Percentiles rank a stretch among this genome's conserved stretches.
phyloP scores from a whole-genome alignment of 2,797 vertebrate genomes.

The Potorous gilbertii region DNA sequence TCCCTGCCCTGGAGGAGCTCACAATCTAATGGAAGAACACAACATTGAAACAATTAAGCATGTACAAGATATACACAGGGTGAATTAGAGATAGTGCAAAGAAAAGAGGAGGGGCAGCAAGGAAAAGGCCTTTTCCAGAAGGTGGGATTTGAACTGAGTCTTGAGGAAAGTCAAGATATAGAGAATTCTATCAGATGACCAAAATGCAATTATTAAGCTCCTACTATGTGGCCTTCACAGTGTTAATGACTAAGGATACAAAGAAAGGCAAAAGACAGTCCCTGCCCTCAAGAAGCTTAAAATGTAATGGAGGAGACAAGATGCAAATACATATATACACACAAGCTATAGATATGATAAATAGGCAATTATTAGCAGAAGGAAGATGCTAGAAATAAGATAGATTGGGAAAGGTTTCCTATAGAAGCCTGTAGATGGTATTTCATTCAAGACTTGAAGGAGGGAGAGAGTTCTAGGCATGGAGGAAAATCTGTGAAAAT shows the following conservation, averaged over 20 bases:
- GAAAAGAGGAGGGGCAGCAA: not conserved
- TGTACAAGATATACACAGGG: not conserved
- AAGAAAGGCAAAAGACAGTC: not conserved
- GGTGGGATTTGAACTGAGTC: not conserved
- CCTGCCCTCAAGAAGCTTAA: not conserved
- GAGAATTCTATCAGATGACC: not conserved
- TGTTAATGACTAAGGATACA: not conserved
- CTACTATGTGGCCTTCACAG: not conserved
- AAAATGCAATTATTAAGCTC: not conserved
- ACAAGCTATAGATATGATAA: not conserved
- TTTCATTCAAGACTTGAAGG: not conserved
- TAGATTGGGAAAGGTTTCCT: not conserved
- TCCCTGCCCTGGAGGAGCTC: no score
- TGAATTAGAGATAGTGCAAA: not conserved
- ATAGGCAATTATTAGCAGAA: not conserved
- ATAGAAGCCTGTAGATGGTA: not conserved
- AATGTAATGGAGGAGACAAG: not conserved
- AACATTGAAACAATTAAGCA: not conserved
- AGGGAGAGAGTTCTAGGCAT: not conserved
- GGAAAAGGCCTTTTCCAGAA: not conserved
- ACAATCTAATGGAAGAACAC: no score
- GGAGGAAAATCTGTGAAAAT: not conserved
- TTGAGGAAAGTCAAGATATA: not conserved
- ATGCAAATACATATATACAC: no score
- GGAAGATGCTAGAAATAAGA: not conserved